A percentile compares a stretch with the other conserved stretches of the same genome.
phyloP scores from a whole-genome alignment of 2,888 invertebrate genomes.

The Drosophila lacicola region DNA sequence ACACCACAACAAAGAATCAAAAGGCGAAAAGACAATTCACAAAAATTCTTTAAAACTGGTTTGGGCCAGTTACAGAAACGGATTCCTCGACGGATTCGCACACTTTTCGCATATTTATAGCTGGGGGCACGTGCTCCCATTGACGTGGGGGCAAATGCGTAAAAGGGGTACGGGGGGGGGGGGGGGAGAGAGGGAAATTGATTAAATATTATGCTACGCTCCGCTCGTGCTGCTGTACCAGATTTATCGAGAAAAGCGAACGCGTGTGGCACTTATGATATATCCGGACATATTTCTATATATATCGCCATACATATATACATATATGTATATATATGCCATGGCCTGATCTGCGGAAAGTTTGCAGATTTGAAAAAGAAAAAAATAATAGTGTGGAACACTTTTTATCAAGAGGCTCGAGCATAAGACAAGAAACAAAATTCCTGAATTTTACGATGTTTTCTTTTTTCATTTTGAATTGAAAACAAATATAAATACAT shows the following conservation, averaged over 20 bases:
- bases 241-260: conserved; percentile 49
- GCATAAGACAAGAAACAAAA: conserved; percentile 10
- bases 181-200: conserved; percentile 3
- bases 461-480: conserved; percentile 5
- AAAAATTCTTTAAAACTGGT: conserved; percentile 60
- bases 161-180: too few relatives aligned
- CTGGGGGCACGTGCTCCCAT: conserved; percentile 59
- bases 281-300: conserved; percentile 25
- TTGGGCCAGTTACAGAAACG: conserved; percentile 66
- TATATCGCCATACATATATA: conserved; percentile 2
- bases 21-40: conserved; percentile 17
- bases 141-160: conserved; percentile 22
- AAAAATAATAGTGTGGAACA: conserved; percentile 14
- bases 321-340: conserved; percentile 20
- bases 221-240: conserved; percentile 9
- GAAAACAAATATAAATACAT: conserved; percentile 27
- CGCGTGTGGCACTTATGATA: conserved; percentile 62
- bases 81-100: conserved; percentile 46
- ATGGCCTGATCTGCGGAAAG: conserved; percentile 32
- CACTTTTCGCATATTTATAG: conserved; percentile 69
- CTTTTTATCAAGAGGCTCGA: conserved; percentile 30
- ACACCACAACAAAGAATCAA: conserved; percentile 46
- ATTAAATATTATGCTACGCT: conserved; percentile 3
- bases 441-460: conserved; percentile 20
- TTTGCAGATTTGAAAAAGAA: conserved; percentile 21